A percentile compares a stretch with the other conserved stretches of the same genome.
Evolutionary conservation across 2,888 invertebrate species (phyloP).

Genomic region (Lasiommata megera): DNA sequence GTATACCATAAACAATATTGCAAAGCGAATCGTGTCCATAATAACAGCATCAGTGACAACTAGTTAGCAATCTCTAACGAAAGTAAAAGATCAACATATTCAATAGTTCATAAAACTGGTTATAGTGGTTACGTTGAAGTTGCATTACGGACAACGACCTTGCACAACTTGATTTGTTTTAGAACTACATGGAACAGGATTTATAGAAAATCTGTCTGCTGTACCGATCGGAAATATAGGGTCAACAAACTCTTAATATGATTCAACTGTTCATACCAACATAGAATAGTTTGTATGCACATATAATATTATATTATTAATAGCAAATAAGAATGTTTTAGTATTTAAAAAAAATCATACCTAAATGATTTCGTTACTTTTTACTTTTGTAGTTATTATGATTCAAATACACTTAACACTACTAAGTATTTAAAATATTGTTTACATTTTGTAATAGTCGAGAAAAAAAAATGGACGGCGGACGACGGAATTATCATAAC

Average conservation of each 20-base stretch:
- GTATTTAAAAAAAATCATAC: too few relatives aligned
- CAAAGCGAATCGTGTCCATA: not conserved
- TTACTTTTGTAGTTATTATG: too few relatives aligned
- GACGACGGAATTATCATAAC: too few relatives aligned
- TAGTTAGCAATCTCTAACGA: conserved; percentile 8
- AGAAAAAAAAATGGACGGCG: too few relatives aligned
- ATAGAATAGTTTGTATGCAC: too few relatives aligned
- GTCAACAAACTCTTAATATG: not conserved
- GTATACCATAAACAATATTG: not conserved
- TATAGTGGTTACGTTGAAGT: conserved; percentile 14
- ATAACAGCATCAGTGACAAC: not conserved
- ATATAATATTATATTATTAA: too few relatives aligned
- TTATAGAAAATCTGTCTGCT: conserved; percentile 20
- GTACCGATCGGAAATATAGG: conserved; percentile 1
- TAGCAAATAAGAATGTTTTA: too few relatives aligned
- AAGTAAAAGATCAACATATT: conserved; percentile 17
- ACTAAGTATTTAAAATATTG: too few relatives aligned
- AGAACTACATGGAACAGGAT: conserved; percentile 15
- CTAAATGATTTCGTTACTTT: too few relatives aligned
- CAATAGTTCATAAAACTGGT: conserved; percentile 16
- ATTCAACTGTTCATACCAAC: too few relatives aligned
- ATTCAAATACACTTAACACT: too few relatives aligned
- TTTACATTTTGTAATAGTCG: too few relatives aligned
- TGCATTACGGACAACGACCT: conserved; percentile 28
- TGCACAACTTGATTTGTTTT: conserved; percentile 20